Evolutionary conservation across 2,888 invertebrate genomes (phyloP).

Genomic region (Drosophila hamatofila): DNA sequence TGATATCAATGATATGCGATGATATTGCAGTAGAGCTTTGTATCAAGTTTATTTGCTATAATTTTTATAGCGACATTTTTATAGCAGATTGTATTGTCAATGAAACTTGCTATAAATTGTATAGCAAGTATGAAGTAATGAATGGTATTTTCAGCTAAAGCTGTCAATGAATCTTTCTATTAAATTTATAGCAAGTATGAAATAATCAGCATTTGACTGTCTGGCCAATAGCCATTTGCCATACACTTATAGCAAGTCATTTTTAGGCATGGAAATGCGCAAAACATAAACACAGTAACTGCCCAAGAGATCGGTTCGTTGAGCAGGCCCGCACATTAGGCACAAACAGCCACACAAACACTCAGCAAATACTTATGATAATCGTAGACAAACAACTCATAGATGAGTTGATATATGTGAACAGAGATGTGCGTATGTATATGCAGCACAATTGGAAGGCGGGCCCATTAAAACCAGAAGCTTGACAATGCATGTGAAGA

Average conservation of each 20-base stretch:
- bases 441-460: conserved; percentile 9
- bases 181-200: conserved; percentile 8
- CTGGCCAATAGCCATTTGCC: neutral
- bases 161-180: conserved; percentile 12
- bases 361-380: conserved; percentile 20
- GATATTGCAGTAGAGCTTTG: neutral
- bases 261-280: neutral
- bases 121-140: neutral
- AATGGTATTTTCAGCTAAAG: neutral
- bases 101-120: too few species aligned
- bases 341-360: neutral
- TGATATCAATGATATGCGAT: neutral
- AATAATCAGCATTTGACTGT: neutral
- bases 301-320: conserved; percentile 16
- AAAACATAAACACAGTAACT: conserved; percentile 12
- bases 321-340: conserved; percentile 28
- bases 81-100: too few species aligned
- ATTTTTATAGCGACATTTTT: neutral
- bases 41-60: neutral
- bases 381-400: conserved; percentile 26
- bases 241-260: conserved; percentile 21
- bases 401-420: neutral
- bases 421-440: conserved; percentile 1
- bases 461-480: conserved; percentile 48
- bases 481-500: conserved; percentile 49